Evolutionary conservation across 2,797 vertebrate species (phyloP).

Genomic region (Phoebastria nigripes): DNA sequence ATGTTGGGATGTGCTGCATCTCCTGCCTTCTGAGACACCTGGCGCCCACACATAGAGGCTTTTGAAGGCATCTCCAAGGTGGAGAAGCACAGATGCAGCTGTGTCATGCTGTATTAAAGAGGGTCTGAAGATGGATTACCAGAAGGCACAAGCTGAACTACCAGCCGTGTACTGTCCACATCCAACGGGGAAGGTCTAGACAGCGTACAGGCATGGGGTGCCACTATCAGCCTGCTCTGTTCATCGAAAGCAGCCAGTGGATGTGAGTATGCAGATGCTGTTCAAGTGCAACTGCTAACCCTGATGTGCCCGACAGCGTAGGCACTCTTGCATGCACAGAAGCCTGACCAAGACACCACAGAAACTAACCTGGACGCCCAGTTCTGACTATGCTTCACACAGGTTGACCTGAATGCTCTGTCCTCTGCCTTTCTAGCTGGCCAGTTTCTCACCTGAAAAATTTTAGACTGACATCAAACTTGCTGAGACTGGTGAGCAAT

Average conservation of each 20-base stretch:
- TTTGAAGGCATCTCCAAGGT: not conserved
- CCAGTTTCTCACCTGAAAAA: not conserved
- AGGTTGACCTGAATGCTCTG: not conserved
- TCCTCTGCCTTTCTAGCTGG: not conserved
- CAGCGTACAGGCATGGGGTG: rapidly evolving
- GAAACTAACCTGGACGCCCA: not conserved
- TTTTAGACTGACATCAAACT: not conserved
- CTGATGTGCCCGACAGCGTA: rapidly evolving
- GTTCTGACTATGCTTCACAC: rapidly evolving
- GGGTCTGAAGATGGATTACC: not conserved
- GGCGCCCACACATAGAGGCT: not conserved
- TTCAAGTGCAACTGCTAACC: not conserved
- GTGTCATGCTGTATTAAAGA: not conserved
- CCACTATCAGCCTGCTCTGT: not conserved
- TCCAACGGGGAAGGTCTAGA: rapidly evolving
- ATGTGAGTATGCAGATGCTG: not conserved
- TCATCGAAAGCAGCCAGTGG: not conserved
- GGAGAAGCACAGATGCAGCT: not conserved
- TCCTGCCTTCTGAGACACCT: not conserved
- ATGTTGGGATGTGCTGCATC: rapidly evolving
- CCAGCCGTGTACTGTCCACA: rapidly evolving
- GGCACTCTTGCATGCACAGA: not conserved
- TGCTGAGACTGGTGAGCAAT: slow-evolving; percentile 10
- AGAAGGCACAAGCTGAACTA: not conserved
- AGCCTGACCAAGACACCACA: not conserved